Conservation (phyloP, 1,140 invertebrate species). For the Limonius californicus region DNA sequence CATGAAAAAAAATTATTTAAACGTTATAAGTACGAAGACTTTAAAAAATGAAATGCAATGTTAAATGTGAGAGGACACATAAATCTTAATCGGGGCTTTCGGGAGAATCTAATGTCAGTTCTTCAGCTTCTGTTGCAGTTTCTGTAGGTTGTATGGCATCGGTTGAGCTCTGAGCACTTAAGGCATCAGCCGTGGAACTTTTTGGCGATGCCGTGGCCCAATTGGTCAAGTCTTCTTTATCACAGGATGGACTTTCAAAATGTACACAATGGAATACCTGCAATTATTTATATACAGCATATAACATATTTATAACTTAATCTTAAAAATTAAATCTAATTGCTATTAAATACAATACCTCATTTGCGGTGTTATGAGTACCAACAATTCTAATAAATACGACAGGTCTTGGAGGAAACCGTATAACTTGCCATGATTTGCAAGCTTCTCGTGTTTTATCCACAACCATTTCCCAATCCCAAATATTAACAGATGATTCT, state of each 20-base stretch:
- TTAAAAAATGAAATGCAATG: no score
- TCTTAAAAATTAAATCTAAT: no score
- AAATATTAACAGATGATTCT: constrained; percentile 90
- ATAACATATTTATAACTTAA: no score
- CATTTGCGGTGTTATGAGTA: constrained; percentile 95
- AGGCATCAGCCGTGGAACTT: constrained; percentile 41
- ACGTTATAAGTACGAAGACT: no score
- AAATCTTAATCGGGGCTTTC: constrained; percentile 8
- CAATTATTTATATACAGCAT: no score
- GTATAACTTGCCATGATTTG: constrained; percentile 89
- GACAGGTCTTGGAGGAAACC: constrained; percentile 77
- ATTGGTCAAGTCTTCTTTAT: constrained; percentile 45
- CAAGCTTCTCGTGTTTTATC: constrained; percentile 73
- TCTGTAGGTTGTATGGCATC: constrained; percentile 48
- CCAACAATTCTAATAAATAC: constrained; percentile 94
- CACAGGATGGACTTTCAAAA: constrained; percentile 88
- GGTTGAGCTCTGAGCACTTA: constrained; percentile 23
- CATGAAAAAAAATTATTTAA: no score
- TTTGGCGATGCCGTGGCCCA: constrained; percentile 37
- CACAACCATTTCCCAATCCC: constrained; percentile 83
- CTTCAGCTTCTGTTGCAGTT: constrained; percentile 55
- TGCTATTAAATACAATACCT: constrained; percentile 60
- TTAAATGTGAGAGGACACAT: no score
- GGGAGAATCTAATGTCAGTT: constrained; percentile 33
- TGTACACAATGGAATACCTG: constrained; percentile 97